Evolutionary conservation across 2,113 vertebrate genomes (phyloP), one percentile per base, ranked within the genome.

Genomic region (Lagopus leucura): DNA sequence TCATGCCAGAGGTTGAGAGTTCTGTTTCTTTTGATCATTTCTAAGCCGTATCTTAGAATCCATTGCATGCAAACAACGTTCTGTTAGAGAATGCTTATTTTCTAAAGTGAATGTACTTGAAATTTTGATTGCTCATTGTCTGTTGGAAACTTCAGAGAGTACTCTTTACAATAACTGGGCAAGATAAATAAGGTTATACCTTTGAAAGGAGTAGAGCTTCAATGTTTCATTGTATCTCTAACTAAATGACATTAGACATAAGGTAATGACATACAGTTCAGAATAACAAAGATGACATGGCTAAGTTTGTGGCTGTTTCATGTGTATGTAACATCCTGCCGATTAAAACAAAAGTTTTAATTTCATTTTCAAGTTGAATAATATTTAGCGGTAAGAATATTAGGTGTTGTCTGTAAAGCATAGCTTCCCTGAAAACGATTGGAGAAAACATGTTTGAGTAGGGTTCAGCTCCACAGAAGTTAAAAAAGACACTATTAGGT

Each of bases 281-380:
- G 19, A 47, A 22, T 12, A 85, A 93, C 21, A 69, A 79, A 72
- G 67, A 90, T 64, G 81, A 93, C 94, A 69, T n/a, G 84, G 57
- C 83, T 92, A 86, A 75, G 86, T 36, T 48, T 93, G 87, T 79
- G 82, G 83, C 60, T 87, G 43, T 65, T 87, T 69, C 19, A 96
- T 20, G 9, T 34, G 32, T 57, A 75, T 87, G 58, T 82, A 88
- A n/a, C 9, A 13, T 79, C 52, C 61, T 57, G 78, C 61, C 50
- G 89, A 48, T 87, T 96, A 92, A 88, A 93, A 91, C 22, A 24
- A 22, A 50, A 48, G 21, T 72, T 84, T 89, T 84, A 78, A 83
- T 86, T 96, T 38, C 12, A 18, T 63, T 38, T 92, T 95, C 58
- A 83, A 63, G 65, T 40, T 94, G 86, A 97, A 96, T 69, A 81